A percentile compares a stretch with the other conserved stretches of the same genome.
Conservation (phyloP, 2,888 invertebrate species). For the Dugesia japonica region DNA sequence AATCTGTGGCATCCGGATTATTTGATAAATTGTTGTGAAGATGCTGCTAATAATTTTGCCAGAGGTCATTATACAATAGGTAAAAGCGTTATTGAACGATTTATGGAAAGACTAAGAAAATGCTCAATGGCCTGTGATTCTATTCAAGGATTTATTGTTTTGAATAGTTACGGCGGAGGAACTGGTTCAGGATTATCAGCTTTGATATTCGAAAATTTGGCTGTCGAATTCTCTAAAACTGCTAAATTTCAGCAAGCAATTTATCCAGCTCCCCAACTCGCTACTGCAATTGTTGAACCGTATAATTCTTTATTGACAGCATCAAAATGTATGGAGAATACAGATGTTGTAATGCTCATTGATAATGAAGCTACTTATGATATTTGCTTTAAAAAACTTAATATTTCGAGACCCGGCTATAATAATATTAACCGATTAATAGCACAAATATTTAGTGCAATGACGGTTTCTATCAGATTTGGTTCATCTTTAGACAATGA, state of each 20-base stretch:
- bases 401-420: constrained; percentile 67
- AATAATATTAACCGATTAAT: constrained; percentile 79
- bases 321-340: constrained; percentile 77
- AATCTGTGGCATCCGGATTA: constrained; percentile 42
- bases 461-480: constrained; percentile 48
- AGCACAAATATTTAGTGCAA: constrained; percentile 59
- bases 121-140: constrained; percentile 40
- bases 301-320: constrained; percentile 86
- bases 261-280: constrained; percentile 41
- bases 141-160: constrained; percentile 61
- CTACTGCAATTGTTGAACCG: constrained; percentile 38
- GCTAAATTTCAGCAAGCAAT: constrained; percentile 46
- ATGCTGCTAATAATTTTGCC: constrained; percentile 42
- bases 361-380: constrained; percentile 44
- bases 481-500: constrained; percentile 50
- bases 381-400: constrained; percentile 59
- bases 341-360: constrained; percentile 61
- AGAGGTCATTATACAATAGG: constrained; percentile 42
- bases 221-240: constrained; percentile 53
- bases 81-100: constrained; percentile 40
- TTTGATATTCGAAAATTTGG: constrained; percentile 55
- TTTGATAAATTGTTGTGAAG: constrained; percentile 41
- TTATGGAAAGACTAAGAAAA: constrained; percentile 46
- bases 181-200: constrained; percentile 40
- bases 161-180: constrained; percentile 45